Conservation (phyloP, 2,797 vertebrate species). For the Varecia variegata region DNA sequence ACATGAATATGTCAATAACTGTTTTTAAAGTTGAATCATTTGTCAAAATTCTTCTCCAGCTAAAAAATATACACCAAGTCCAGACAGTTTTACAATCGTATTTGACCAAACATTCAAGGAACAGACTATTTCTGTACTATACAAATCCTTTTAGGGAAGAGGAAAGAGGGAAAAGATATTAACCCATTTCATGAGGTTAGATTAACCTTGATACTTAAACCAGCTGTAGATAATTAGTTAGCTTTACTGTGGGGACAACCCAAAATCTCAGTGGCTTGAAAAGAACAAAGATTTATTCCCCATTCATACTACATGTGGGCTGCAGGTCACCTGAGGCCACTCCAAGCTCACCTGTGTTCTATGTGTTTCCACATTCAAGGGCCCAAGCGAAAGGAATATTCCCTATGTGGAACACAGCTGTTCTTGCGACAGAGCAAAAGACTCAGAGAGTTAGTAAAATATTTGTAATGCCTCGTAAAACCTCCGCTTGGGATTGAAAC, state of each 20-base stretch:
- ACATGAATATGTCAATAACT: not conserved
- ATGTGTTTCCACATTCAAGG: not conserved
- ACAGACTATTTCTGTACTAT: not conserved
- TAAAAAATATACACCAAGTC: not conserved
- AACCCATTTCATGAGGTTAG: not conserved
- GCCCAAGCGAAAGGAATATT: not conserved
- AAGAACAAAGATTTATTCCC: not conserved
- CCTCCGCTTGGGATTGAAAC: not conserved
- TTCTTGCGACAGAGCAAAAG: not conserved
- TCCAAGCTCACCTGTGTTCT: not conserved
- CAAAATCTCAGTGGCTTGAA: not conserved
- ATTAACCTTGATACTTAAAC: constrained; percentile 29
- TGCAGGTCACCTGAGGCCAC: not conserved
- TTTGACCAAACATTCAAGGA: constrained; percentile 17
- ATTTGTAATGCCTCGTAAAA: not conserved
- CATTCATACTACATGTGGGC: not conserved
- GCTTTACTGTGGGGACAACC: not conserved
- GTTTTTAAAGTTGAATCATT: constrained; percentile 26
- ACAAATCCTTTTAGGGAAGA: not conserved
- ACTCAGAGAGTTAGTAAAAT: not conserved
- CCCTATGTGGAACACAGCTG: not conserved
- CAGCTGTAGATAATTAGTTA: constrained; percentile 10
- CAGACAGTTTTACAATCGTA: not conserved
- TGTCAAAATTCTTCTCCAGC: constrained; percentile 27
- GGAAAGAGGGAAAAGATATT: not conserved